A percentile compares a stretch with the other conserved stretches of the same genome.
These are phyloP conservation scores for Heliconius cydno DNA, from an alignment of 2,888 invertebrate species.

Conservation along the genomic window DNA sequence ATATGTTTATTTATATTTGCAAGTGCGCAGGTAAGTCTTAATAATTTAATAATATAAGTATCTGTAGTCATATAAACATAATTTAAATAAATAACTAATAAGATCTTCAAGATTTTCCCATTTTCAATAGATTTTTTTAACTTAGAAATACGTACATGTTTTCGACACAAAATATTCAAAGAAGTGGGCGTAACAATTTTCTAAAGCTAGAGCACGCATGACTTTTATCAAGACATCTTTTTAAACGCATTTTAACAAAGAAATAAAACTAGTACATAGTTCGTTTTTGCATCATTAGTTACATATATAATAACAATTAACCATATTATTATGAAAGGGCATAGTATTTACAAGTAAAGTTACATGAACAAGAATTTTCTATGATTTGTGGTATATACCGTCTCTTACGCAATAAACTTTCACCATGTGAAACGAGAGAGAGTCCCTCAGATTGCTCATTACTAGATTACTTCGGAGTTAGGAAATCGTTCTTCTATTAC, in stretches of 20 bases:
- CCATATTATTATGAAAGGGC: conserved; percentile 5
- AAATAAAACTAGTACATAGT: neutral
- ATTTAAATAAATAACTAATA: too few species aligned
- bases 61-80: neutral
- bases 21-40: neutral
- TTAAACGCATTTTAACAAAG: neutral
- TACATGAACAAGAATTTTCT: conserved; percentile 22
- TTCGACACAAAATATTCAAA: too few species aligned
- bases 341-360: conserved; percentile 15
- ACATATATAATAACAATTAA: neutral
- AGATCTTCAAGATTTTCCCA: too few species aligned
- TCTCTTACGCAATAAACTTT: conserved; percentile 77
- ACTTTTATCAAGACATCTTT: neutral
- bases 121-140: too few species aligned
- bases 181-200: too few species aligned
- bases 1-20: conserved; percentile 15
- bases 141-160: too few species aligned
- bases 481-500: conserved; percentile 72
- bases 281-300: neutral
- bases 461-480: conserved; percentile 77
- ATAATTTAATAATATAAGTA: neutral
- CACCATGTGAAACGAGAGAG: conserved; percentile 74
- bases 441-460: conserved; percentile 78
- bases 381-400: conserved; percentile 70
- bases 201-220: too few species aligned